Evolutionary conservation across 2,888 invertebrate species (phyloP).

Genomic region (Lithophane ornitopus): DNA sequence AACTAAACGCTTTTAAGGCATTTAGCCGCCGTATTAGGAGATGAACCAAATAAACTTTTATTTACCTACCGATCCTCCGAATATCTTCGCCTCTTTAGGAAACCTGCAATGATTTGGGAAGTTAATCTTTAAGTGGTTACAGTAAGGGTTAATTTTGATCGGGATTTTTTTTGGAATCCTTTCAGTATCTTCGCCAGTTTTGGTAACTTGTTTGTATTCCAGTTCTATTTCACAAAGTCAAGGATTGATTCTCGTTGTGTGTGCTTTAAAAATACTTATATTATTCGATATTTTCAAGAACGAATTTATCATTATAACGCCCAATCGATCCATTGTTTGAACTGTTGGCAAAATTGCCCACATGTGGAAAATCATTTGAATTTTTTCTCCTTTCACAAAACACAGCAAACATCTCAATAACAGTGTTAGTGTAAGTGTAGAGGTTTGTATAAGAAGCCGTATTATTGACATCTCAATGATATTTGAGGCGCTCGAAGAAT

Average conservation of each 20-base stretch:
- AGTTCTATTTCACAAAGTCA: slow-evolving; percentile 35
- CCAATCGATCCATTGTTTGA: not conserved
- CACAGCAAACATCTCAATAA: not conserved
- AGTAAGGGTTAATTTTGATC: slow-evolving; percentile 27
- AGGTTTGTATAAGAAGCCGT: slow-evolving; percentile 22
- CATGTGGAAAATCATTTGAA: not conserved
- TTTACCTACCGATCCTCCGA: slow-evolving; percentile 50
- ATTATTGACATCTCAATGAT: slow-evolving; percentile 54
- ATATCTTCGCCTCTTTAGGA: slow-evolving; percentile 52
- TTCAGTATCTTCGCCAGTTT: slow-evolving; percentile 37
- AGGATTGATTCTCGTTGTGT: not conserved
- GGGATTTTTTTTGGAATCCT: not conserved
- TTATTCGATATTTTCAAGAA: not conserved
- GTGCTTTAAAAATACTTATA: not conserved
- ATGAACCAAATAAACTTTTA: slow-evolving; percentile 48
- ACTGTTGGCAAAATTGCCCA: not conserved
- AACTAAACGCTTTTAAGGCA: slow-evolving; percentile 52
- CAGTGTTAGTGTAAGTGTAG: not conserved
- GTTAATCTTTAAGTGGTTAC: slow-evolving; percentile 16
- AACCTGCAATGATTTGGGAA: slow-evolving; percentile 29
- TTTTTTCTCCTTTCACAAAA: slow-evolving; percentile 19
- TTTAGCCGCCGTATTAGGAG: slow-evolving; percentile 55
- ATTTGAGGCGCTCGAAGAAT: slow-evolving; percentile 12
- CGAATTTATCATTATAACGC: not conserved
- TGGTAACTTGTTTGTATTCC: slow-evolving; percentile 53